Evolutionary conservation across 1,140 invertebrate genomes (phyloP).

Genomic region (Stegodyphus dumicola): DNA sequence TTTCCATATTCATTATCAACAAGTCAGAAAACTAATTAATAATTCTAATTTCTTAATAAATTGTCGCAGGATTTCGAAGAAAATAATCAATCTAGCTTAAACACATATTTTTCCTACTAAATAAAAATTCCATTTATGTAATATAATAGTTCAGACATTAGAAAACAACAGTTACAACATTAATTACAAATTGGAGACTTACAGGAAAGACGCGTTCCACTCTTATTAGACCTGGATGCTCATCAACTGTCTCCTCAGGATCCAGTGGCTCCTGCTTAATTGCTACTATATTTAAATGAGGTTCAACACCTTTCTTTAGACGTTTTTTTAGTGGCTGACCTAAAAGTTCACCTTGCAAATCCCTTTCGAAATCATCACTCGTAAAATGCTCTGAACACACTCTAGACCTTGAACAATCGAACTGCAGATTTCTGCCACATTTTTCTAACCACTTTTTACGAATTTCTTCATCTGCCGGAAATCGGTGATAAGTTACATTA

Average conservation of each 20-base stretch:
- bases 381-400: background rate
- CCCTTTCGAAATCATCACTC: conserved; percentile 1
- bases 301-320: background rate
- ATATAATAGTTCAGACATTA: no score
- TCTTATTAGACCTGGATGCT: no score
- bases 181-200: no score
- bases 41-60: no score
- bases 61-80: no score
- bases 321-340: background rate
- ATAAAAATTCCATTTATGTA: no score
- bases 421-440: background rate
- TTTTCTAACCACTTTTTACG: conserved; percentile 3
- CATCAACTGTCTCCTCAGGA: background rate
- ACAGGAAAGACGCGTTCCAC: no score
- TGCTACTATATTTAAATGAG: background rate
- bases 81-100: no score
- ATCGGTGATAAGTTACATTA: background rate
- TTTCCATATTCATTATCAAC: no score
- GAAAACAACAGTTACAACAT: no score
- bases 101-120: no score
- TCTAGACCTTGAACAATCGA: background rate
- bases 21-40: no score
- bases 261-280: background rate
- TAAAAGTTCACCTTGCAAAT: conserved; percentile 3
- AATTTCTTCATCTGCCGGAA: conserved; percentile 3